phyloP scores from a whole-genome alignment of 2,888 invertebrate species.

The Tribolium freemani region DNA sequence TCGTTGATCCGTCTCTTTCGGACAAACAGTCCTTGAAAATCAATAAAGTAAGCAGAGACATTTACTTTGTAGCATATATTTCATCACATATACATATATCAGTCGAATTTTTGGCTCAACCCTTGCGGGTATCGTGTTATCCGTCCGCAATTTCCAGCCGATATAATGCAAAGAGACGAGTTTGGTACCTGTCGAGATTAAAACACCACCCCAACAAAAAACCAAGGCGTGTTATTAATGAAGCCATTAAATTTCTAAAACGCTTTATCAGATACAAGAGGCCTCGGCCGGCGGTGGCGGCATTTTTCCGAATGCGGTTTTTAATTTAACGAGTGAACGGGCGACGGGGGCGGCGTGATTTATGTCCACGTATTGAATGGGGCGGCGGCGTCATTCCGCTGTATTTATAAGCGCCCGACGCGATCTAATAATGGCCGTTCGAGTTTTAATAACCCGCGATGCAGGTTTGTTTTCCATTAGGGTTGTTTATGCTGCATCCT shows the following conservation, averaged over 20 bases:
- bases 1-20: neutral
- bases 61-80: neutral
- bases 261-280: slow-evolving; percentile 62
- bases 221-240: slow-evolving; percentile 60
- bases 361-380: slow-evolving; percentile 59
- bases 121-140: slow-evolving; percentile 33
- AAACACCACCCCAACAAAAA: slow-evolving; percentile 51
- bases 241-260: slow-evolving; percentile 62
- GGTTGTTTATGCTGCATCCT: slow-evolving; percentile 62
- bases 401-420: slow-evolving; percentile 52
- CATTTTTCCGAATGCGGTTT: slow-evolving; percentile 59
- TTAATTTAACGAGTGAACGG: slow-evolving; percentile 59
- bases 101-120: slow-evolving; percentile 22
- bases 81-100: slow-evolving; percentile 10
- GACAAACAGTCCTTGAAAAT: neutral
- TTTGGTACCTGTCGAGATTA: slow-evolving; percentile 57
- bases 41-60: neutral
- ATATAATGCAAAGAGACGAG: slow-evolving; percentile 57
- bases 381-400: slow-evolving; percentile 46
- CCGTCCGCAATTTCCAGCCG: slow-evolving; percentile 46
- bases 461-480: slow-evolving; percentile 63
- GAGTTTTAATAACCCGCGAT: slow-evolving; percentile 57
- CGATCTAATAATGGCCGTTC: slow-evolving; percentile 54
- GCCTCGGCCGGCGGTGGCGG: slow-evolving; percentile 35
- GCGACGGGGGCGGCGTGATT: slow-evolving; percentile 58